Percentiles rank a stretch among this genome's conserved stretches.
These are phyloP conservation scores for Amphibalanus amphitrite DNA, from an alignment of 1,140 invertebrate genomes.

Conservation along the genomic window DNA sequence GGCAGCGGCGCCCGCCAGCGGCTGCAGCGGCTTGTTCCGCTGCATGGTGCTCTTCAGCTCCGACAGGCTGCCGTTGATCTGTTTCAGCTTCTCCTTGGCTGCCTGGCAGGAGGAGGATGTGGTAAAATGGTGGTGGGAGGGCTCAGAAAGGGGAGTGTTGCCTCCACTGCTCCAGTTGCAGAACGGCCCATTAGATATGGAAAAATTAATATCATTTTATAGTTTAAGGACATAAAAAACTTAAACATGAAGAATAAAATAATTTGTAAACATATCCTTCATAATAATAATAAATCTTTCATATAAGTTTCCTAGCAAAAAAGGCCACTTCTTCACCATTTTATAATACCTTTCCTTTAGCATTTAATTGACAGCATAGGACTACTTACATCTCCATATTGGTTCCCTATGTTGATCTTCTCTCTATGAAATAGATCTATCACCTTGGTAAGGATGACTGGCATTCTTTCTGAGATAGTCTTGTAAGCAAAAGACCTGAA, in stretches of 20 bases:
- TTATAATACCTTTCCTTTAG: too few species aligned
- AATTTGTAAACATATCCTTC: conserved; percentile 7
- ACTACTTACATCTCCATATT: conserved; percentile 46
- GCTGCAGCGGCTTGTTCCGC: conserved; percentile 64
- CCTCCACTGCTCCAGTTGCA: conserved; percentile 28
- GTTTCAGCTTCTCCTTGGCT: conserved; percentile 51
- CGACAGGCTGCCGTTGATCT: conserved; percentile 55
- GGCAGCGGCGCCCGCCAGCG: conserved; percentile 14
- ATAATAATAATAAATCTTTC: too few species aligned
- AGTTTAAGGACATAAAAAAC: conserved; percentile 8
- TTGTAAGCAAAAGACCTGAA: conserved; percentile 66
- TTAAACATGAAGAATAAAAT: conserved; percentile 17
- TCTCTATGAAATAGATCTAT: conserved; percentile 62
- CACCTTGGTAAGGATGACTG: conserved; percentile 77
- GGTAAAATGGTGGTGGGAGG: too few species aligned
- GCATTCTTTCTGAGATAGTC: conserved; percentile 67
- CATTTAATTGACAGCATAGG: not conserved
- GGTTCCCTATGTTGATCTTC: conserved; percentile 43
- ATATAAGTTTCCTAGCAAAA: too few species aligned
- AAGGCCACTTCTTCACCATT: too few species aligned
- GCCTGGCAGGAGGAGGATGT: too few species aligned
- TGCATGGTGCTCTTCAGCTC: conserved; percentile 78
- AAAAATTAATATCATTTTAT: not conserved
- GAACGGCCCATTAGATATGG: not conserved
- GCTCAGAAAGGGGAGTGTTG: too few species aligned